Evolutionary conservation across 2,888 invertebrate genomes (phyloP).

Genomic region (Agrotis clavis): DNA sequence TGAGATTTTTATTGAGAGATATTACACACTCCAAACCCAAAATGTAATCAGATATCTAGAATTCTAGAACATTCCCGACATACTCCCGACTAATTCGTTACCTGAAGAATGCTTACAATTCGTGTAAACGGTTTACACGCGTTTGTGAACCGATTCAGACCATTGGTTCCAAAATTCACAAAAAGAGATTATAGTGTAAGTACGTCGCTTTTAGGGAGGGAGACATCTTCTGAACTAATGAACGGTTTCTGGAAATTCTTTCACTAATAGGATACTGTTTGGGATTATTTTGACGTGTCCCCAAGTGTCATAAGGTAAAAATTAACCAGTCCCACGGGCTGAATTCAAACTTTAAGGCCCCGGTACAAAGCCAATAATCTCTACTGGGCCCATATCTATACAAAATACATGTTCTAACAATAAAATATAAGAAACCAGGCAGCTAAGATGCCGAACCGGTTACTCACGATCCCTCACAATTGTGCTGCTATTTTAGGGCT

Average conservation of each 20-base stretch:
- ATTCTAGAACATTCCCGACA: too few species aligned
- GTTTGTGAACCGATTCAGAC: too few species aligned
- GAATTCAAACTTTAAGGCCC: not conserved
- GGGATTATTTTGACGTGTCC: too few species aligned
- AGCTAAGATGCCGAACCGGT: constrained; percentile 66
- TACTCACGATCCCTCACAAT: constrained; percentile 71
- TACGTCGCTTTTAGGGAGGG: too few species aligned
- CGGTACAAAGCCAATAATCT: not conserved
- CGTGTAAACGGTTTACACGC: not conserved
- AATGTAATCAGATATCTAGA: not conserved
- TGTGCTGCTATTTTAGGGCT: constrained; percentile 73
- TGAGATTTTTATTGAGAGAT: not conserved
- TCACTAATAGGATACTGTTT: too few species aligned
- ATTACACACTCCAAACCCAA: not conserved
- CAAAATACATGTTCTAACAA: constrained; percentile 28
- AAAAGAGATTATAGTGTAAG: too few species aligned
- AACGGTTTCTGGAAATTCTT: too few species aligned
- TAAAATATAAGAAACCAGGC: constrained; percentile 27
- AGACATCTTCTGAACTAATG: too few species aligned
- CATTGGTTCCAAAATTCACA: too few species aligned
- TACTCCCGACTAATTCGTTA: too few species aligned
- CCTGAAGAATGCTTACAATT: not conserved
- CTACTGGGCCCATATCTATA: not conserved
- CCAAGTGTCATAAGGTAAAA: too few species aligned
- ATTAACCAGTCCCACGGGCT: too few species aligned